Evolutionary conservation across 2,888 invertebrate genomes (phyloP).

Genomic region (Neria commutata): DNA sequence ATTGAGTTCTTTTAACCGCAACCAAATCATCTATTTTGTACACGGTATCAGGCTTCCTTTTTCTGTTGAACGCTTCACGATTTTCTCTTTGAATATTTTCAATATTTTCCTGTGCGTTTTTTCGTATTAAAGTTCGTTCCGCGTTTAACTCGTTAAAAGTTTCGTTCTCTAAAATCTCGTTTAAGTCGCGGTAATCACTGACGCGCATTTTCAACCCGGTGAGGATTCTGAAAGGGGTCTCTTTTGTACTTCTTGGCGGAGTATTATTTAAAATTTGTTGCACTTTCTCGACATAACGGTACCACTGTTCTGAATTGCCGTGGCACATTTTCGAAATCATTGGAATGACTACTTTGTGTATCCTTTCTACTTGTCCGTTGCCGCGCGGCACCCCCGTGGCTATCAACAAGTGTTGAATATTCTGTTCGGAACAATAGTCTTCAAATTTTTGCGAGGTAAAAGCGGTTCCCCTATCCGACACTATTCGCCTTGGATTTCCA

Average conservation of each 20-base stretch:
- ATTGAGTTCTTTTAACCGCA: slow-evolving; percentile 26
- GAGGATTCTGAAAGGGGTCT: background rate
- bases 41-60: background rate
- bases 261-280: background rate
- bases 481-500: too few relatives aligned
- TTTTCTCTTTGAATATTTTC: slow-evolving; percentile 15
- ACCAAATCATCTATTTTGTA: slow-evolving; percentile 16
- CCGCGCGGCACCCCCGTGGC: too few relatives aligned
- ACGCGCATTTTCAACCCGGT: background rate
- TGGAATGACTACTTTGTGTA: too few relatives aligned
- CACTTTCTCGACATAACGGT: background rate
- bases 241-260: background rate
- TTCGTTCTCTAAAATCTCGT: background rate
- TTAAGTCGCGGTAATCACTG: background rate
- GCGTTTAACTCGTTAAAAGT: background rate
- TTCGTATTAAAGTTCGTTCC: background rate
- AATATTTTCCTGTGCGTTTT: slow-evolving; percentile 11
- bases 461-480: too few relatives aligned
- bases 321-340: background rate
- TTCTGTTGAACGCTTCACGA: slow-evolving; percentile 4
- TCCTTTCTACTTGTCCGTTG: too few relatives aligned
- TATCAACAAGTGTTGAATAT: too few relatives aligned
- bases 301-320: background rate
- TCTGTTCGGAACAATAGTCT: too few relatives aligned
- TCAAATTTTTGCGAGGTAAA: too few relatives aligned